Percentiles rank a stretch among this genome's conserved stretches.
Conservation (phyloP, 2,113 vertebrate species). For the Gymnobelideus leadbeateri region DNA sequence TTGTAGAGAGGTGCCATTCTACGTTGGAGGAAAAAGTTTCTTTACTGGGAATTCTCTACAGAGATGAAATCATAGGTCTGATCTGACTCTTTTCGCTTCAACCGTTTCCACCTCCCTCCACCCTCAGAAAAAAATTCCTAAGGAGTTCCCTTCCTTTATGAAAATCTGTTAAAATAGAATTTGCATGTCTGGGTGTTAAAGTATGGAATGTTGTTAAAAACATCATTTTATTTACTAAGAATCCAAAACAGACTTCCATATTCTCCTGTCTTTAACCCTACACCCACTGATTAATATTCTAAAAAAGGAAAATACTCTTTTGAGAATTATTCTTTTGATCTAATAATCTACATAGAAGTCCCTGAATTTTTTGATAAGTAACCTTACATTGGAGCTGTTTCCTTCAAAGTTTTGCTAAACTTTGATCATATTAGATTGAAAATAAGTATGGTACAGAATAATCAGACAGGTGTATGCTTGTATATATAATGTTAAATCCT, state of each 20-base stretch:
- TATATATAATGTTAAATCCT: constrained; percentile 29
- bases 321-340: constrained; percentile 25
- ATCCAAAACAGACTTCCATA: background rate
- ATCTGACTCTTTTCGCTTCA: background rate
- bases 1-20: background rate
- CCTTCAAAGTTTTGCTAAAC: background rate
- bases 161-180: constrained; percentile 44
- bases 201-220: constrained; percentile 1
- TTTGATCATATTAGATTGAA: constrained; percentile 10
- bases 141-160: background rate
- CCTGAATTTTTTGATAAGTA: background rate
- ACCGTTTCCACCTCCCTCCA: background rate
- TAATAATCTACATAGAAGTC: constrained; percentile 21
- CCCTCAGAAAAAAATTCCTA: background rate
- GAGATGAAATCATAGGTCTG: background rate
- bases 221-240: background rate
- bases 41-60: background rate
- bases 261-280: constrained; percentile 2
- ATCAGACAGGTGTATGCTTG: background rate
- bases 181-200: constrained; percentile 14
- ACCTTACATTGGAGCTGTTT: background rate
- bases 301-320: constrained; percentile 17
- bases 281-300: constrained; percentile 39
- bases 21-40: background rate
- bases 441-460: constrained; percentile 1